phyloP scores from a whole-genome alignment of 37 sponge, comb jelly and placozoan species.

The Mnemiopsis leidyi region DNA sequence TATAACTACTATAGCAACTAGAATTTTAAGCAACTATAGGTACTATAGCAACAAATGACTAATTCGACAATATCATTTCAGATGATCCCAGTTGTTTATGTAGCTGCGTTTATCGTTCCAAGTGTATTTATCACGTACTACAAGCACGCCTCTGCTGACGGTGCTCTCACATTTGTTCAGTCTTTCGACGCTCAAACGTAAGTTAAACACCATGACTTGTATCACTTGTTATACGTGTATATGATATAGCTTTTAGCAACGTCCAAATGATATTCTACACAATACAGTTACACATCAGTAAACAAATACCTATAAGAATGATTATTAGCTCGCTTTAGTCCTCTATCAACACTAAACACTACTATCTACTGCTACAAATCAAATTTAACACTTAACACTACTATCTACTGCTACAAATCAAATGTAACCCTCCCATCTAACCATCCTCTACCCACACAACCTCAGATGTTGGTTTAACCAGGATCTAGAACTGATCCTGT shows the following conservation, averaged over 20 bases:
- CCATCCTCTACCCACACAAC: background rate
- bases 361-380: background rate
- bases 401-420: background rate
- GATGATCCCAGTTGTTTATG: constrained; percentile 19
- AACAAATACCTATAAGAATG: too few relatives aligned
- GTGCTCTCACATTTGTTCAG: background rate
- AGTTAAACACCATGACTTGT: too few relatives aligned
- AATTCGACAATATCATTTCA: background rate
- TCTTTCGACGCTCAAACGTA: constrained; percentile 37
- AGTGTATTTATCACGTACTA: constrained; percentile 5
- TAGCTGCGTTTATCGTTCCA: background rate
- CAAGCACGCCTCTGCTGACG: background rate
- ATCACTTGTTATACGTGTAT: too few relatives aligned
- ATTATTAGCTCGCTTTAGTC: too few relatives aligned
- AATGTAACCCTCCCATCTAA: background rate
- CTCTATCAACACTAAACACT: background rate
- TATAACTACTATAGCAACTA: too few relatives aligned
- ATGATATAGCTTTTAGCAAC: too few relatives aligned
- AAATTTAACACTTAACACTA: background rate
- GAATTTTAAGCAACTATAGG: too few relatives aligned
- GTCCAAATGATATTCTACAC: too few relatives aligned
- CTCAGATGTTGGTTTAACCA: constrained; percentile 36
- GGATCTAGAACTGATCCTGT: background rate
- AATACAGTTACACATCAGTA: too few relatives aligned
- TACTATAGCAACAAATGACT: too few relatives aligned